Base-by-base conservation (phyloP, 2,797 vertebrate genomes). In the Esox masquinongy region DNA sequence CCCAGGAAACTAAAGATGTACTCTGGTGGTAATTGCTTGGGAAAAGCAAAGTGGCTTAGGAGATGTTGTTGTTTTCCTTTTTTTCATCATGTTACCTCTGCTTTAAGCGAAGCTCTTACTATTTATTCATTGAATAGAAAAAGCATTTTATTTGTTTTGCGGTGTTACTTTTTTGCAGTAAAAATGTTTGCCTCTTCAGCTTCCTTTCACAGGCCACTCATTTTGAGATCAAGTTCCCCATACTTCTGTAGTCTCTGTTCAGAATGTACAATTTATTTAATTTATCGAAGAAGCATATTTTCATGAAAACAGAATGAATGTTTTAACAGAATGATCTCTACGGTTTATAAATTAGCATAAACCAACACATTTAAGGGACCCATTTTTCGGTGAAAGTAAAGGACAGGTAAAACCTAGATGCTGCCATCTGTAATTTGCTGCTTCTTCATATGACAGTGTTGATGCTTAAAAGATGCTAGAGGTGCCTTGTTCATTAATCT, bases 21-120 rank as follows among this genome's bases (percentile, higher is more conserved):
- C 96, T 98, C 96, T 96, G 95, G 96, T 95, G 95, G 93, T 91
- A 88, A 89, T 85, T 85, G 73, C 83, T 88, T 93, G 91, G 91
- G 82, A 89, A 24, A 61, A 61, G 24, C 56, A 61, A 94, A 94
- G 94, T 91, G 90, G 90, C 90, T 89, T 92, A 93, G 88, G 92
- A 93, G 74, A 51, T 76, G 76, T 79, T 47, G 88, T 89, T 91
- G 9, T 47, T 11, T 47, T 47, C 12, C 11, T 93, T 91, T 93
- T 93, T 93, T 88, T 86, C 82, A 85, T 94, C 91, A 88, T 79
- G 75, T 93, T 94, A 91, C 89, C 92, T 94, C 91, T 91, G 86
- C 91, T 92, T 94, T 92, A 86, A 87, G 83, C 85, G 79, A 79
- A 87, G 84, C 76, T 87, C 79, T 89, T 79, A 89, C 68, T 83